Percentiles rank a stretch among this genome's conserved stretches.
Conservation (phyloP, 1,140 invertebrate genomes). For the Laupala kohalensis region DNA sequence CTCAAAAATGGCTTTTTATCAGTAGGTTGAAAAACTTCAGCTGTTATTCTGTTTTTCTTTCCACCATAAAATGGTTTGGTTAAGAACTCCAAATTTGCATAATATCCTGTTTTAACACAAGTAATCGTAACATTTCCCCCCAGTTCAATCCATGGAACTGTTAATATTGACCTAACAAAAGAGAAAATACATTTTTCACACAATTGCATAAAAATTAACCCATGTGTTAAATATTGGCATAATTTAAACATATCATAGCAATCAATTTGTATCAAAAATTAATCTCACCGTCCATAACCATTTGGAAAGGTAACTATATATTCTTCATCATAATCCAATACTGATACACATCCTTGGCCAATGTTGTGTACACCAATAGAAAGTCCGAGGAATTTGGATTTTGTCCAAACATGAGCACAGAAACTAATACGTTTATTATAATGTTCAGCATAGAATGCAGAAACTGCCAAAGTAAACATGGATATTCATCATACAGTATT, state of each 20-base stretch:
- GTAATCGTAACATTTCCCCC: conserved; percentile 78
- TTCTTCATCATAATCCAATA: conserved; percentile 76
- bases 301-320: conserved; percentile 91
- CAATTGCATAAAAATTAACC: neutral
- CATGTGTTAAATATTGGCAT: too few species aligned
- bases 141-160: conserved; percentile 92
- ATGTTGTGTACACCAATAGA: conserved; percentile 87
- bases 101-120: conserved; percentile 80
- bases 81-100: conserved; percentile 79
- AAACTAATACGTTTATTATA: conserved; percentile 79
- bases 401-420: conserved; percentile 91
- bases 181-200: neutral
- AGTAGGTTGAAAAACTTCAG: conserved; percentile 59
- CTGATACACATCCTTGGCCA: conserved; percentile 64
- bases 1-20: conserved; percentile 81
- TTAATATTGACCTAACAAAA: conserved; percentile 68
- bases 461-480: conserved; percentile 60
- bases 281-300: conserved; percentile 68
- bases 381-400: conserved; percentile 92
- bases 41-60: conserved; percentile 78
- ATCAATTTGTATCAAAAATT: neutral
- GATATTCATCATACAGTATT: neutral
- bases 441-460: conserved; percentile 95
- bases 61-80: conserved; percentile 97
- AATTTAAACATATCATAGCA: too few species aligned